Evolutionary conservation across 1,140 invertebrate species (phyloP), one percentile per base, ranked within the genome.

Genomic region (Ceratina japonica): DNA sequence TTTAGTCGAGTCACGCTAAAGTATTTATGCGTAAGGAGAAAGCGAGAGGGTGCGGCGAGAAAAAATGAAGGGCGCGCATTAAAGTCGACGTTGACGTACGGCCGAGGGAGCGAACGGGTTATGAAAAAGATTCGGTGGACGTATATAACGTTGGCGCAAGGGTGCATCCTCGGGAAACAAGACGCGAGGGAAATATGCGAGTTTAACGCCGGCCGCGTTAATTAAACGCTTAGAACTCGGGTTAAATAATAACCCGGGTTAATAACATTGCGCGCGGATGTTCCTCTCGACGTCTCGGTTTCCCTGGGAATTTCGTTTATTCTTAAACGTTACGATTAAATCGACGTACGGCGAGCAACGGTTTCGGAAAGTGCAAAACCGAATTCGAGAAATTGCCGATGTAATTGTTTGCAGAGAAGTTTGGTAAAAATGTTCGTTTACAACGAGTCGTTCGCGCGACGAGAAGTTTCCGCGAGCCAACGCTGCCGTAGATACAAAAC

Each of bases 21-120:
- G 24, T 59, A 62, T 70, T 70, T 76, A 69, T 59, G 44, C 24
- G 24, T 27, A 1, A 44, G 15, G 16, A 16, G 16, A 51, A 12
- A 24, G 16, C 15, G 16, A 51, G 18, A 24, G 37, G 37, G 37
- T 44, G 24, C 20, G 58, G 15, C 58, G 20, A 70, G 18, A 69
- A 31, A 31, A 20, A 54, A 58, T 13, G 10, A 20, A 15, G 16
- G 20, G 22, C 5, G 15, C 51, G 15, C 75, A 52, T 76, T 76
- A 70, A 27, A 31, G 24, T 58, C 22, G 64, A 76, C 74, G 31
- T 68, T 75, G 63, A 75, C 27, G 54, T 16, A 68, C 63, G 65
- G 24, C 18, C 20, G 49, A 13, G 20, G 20, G 37, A 16, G 58
- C 10, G 54, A 56, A 75, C 22, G 51, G 74, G 37, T 51, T 49